Evolutionary conservation across 2,797 vertebrate genomes (phyloP).

Genomic region (Cyclura pinguis): DNA sequence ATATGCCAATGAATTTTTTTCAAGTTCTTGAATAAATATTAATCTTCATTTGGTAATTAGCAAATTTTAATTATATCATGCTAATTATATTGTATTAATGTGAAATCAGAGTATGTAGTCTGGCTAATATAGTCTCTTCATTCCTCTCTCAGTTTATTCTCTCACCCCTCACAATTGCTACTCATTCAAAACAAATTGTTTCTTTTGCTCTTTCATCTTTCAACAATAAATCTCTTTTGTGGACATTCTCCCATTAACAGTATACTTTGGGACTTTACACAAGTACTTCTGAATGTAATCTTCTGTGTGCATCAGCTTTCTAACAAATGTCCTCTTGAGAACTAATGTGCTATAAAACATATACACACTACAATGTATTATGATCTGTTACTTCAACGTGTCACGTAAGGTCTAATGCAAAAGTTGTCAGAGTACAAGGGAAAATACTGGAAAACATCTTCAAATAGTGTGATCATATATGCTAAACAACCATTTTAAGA

Average conservation of each 20-base stretch:
- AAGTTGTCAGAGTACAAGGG: conserved; percentile 30
- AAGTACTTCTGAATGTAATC: not conserved
- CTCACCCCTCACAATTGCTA: not conserved
- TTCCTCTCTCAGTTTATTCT: not conserved
- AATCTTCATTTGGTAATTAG: conserved; percentile 14
- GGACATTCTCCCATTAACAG: not conserved
- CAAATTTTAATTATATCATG: conserved; percentile 9
- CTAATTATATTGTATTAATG: not conserved
- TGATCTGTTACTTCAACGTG: conserved; percentile 19
- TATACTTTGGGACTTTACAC: not conserved
- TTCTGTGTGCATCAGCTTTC: not conserved
- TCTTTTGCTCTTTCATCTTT: conserved; percentile 21
- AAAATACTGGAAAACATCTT: conserved; percentile 22
- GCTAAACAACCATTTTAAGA: not conserved
- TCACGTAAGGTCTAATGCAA: conserved; percentile 35
- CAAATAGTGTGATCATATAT: not conserved
- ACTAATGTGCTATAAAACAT: conserved; percentile 34
- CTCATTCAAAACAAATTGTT: not conserved
- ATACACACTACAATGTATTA: conserved; percentile 29
- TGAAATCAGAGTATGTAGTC: not conserved
- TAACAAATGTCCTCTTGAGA: not conserved
- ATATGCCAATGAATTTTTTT: not conserved
- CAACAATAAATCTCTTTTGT: conserved; percentile 1
- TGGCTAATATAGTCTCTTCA: not conserved
- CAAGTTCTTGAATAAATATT: conserved; percentile 6